Conservation (phyloP, 1,140 invertebrate species). For the Drosophila ananassae region DNA sequence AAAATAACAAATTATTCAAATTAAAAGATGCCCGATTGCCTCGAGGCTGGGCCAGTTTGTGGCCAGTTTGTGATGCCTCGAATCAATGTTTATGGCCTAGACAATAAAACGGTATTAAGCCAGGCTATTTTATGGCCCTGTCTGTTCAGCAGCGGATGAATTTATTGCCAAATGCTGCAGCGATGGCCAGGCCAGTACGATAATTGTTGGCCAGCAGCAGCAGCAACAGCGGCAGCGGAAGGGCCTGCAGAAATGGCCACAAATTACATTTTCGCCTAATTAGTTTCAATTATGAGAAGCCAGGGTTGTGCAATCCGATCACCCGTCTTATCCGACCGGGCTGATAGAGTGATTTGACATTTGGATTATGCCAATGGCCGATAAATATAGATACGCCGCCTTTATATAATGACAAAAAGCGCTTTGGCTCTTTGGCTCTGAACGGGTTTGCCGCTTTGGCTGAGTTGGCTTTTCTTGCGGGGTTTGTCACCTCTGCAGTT, state of each 20-base stretch:
- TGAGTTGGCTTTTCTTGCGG: slow-evolving; percentile 53
- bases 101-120: slow-evolving; percentile 62
- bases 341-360: slow-evolving; percentile 45
- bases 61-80: slow-evolving; percentile 21
- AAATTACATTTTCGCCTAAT: slow-evolving; percentile 64
- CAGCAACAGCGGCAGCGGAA: slow-evolving; percentile 6
- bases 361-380: slow-evolving; percentile 59
- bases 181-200: neutral
- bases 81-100: slow-evolving; percentile 68
- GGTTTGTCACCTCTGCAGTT: slow-evolving; percentile 47
- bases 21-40: slow-evolving; percentile 52
- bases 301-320: slow-evolving; percentile 40
- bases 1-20: slow-evolving; percentile 48
- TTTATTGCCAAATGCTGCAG: slow-evolving; percentile 51
- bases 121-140: slow-evolving; percentile 53
- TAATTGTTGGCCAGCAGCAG: slow-evolving; percentile 22
- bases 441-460: slow-evolving; percentile 50
- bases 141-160: slow-evolving; percentile 26
- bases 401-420: slow-evolving; percentile 60
- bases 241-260: slow-evolving; percentile 37
- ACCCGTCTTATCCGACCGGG: slow-evolving; percentile 12
- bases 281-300: slow-evolving; percentile 66
- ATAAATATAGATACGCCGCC: slow-evolving; percentile 45
- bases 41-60: slow-evolving; percentile 62
- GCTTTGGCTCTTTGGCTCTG: neutral